Base-by-base conservation (phyloP, 2,888 invertebrate species). In the Chorisops tibialis region DNA sequence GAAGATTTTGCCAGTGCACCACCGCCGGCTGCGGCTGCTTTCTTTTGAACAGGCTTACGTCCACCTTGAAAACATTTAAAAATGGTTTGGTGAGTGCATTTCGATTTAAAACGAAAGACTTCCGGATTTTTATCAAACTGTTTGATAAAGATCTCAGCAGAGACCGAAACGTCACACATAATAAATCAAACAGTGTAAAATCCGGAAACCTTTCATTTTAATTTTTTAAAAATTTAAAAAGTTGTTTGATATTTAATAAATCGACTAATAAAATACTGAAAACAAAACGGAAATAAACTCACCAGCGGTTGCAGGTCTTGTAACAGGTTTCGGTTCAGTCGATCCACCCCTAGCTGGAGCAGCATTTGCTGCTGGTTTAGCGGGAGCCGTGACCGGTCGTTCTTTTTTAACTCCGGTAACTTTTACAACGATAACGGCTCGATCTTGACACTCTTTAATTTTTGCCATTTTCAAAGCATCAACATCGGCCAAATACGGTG, bases 381-480 rank as follows among this genome's bases (percentile, higher is more conserved):
- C n/a, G 0, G 77, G 77, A 2, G 78, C 76, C 9, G 76, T 75
- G 3, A 71, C 72, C 2, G 78, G 78, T 0, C 78, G 73, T 12
- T 74, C 69, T 51, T 88, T 89, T 69, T 85, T 85, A 0, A 81
- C 80, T 0, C 83, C 83, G 0, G 84, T 76, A 12, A 86, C 78
- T 77, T 91, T 91, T 3, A 90, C 87, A 67, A 85, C 82, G 62
- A 94, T 89, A 54, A 93, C 91, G 37, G 95, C 95, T 78, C 96
- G 96, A 54, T 97, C 96, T 69, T 89, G 89, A 71, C 86, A 91
- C 75, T 98, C 98, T 76, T 93, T 94, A 49, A 98, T 89, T 81
- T 96, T 98, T 48, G 87, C 85, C 84, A 96, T 89, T 79, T 97
- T 98, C 30, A 96, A 79, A 43, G 86, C 85, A 74, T 99, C 98